phyloP scores from a whole-genome alignment of 2,797 vertebrate genomes.

The Delichon dasypus region DNA sequence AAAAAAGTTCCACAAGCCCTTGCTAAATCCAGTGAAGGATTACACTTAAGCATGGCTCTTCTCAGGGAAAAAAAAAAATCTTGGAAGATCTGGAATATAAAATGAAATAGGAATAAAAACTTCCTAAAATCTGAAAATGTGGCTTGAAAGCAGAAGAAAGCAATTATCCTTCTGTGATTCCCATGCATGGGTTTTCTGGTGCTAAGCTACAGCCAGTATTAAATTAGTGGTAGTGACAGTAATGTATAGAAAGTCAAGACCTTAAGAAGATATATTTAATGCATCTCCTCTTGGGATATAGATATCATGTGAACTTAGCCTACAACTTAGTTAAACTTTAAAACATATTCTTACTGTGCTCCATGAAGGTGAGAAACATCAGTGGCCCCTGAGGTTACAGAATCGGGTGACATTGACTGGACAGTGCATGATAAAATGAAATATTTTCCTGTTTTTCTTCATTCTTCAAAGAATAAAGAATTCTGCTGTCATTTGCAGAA shows the following conservation, averaged over 20 bases:
- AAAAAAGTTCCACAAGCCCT: accelerated
- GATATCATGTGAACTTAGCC: background rate
- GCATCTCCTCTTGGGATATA: background rate
- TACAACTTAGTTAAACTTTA: background rate
- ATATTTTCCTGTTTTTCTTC: background rate
- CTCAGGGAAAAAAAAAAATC: background rate
- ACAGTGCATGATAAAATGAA: background rate
- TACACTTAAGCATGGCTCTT: background rate
- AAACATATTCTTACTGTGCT: background rate
- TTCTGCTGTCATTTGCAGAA: background rate
- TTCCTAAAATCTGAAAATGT: background rate
- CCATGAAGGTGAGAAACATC: background rate
- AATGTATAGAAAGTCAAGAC: background rate
- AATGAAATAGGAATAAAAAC: background rate
- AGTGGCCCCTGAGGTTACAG: background rate
- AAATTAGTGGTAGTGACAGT: background rate
- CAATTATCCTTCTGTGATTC: background rate
- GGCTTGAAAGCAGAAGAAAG: background rate
- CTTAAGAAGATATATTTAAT: background rate
- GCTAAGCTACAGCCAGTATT: background rate
- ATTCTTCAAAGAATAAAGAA: background rate
- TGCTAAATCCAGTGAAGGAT: background rate
- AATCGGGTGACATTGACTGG: background rate
- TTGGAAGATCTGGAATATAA: background rate
- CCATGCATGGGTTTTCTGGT: background rate